Conservation (phyloP, 2,888 invertebrate genomes). For the Yponomeuta sedellus region DNA sequence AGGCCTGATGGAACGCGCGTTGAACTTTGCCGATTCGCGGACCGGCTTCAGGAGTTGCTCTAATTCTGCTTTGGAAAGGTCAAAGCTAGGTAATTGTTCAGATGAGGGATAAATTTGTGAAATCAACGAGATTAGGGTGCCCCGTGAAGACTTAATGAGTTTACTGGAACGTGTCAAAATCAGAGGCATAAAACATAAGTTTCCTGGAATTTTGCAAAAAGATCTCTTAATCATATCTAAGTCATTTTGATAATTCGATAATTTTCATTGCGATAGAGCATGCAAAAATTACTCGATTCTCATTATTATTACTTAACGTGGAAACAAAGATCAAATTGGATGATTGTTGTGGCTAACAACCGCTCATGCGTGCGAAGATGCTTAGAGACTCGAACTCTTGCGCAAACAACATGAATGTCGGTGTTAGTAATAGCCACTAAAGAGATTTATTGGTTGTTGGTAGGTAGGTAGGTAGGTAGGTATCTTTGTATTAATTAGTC, state of each 20-base stretch:
- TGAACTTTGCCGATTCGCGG: neutral
- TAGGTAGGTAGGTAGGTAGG: neutral
- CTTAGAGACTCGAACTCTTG: slow-evolving; percentile 21
- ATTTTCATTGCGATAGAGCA: slow-evolving; percentile 2
- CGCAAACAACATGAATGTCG: slow-evolving; percentile 24
- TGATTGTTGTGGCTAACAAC: slow-evolving; percentile 11
- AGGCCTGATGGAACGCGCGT: neutral
- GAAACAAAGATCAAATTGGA: slow-evolving; percentile 10
- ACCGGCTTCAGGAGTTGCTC: neutral
- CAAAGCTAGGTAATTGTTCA: neutral
- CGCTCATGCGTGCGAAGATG: slow-evolving; percentile 8
- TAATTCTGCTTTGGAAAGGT: neutral
- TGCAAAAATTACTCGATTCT: slow-evolving; percentile 9
- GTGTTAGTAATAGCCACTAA: slow-evolving; percentile 20
- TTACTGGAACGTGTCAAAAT: too few relatives aligned
- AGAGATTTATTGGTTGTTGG: slow-evolving; percentile 27
- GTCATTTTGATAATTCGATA: neutral
- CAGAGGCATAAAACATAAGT: neutral
- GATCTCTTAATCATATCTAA: neutral
- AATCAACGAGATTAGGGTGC: neutral
- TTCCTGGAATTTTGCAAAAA: neutral
- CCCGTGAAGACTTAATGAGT: too few relatives aligned
- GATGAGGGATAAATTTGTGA: neutral
- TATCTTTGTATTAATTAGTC: slow-evolving; percentile 15
- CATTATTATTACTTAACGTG: slow-evolving; percentile 10